Evolutionary conservation across 2,113 vertebrate genomes (phyloP), one percentile per base, ranked within the genome.

Genomic region (Oryzias melastigma): DNA sequence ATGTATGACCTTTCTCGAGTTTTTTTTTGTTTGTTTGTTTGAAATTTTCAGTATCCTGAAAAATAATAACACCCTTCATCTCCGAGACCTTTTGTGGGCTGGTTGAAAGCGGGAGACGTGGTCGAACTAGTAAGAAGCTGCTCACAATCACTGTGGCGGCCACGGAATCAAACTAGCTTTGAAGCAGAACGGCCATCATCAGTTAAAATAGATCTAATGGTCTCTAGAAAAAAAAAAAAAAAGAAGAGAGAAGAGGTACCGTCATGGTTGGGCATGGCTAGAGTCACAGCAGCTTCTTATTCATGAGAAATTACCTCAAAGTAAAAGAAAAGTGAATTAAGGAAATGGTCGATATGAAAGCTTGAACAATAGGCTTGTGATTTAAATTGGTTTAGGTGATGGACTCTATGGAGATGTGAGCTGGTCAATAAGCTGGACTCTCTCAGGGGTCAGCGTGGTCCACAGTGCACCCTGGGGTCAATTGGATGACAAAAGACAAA

Each of bases 321-420:
- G 27, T 43, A 58, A 50, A 57, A 70, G 46, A 65, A 63, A 75
- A 57, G 42, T 8, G 20, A 68, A 65, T 75, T 67, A 71, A 71
- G 58, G 15, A 62, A 71, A 70, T 35, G 42, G 73, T 83, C 69
- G 18, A 76, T 88, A 76, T 3, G 40, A 61, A 74, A 63, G 76
- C 62, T 75, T 47, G 35, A 78, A 82, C 63, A 71, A 72, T 17
- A 40, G 66, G 56, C 41, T 42, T 50, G 46, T 66, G 78, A 68
- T 85, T 80, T 82, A 70, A 89, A 86, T 82, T 79, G 78, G 77
- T 84, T 82, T 78, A 70, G 73, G 83, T 86, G 82, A 88, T 84
- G 79, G 84, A 85, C 24, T 85, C 78, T 58, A 65, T 81, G 79
- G 82, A 80, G 82, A 79, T 68, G 77, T 53, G 83, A 74, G 71